Evolutionary conservation across 2,888 invertebrate genomes (phyloP), one percentile per base, ranked within the genome.

Genomic region (Dinocampus coccinellae): DNA sequence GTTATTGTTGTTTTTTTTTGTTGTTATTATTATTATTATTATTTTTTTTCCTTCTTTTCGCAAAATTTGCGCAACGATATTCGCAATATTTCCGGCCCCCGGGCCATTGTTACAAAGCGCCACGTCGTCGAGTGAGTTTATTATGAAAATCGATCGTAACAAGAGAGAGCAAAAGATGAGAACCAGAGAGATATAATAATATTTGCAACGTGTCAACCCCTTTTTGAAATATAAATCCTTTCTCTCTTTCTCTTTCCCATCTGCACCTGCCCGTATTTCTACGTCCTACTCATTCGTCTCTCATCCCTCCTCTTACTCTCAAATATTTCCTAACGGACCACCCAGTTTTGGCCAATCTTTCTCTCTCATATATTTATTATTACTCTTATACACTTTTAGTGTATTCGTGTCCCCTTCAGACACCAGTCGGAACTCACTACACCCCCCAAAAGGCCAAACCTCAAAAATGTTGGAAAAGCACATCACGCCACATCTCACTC

Each of bases 71-170:
- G 83, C 42, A 79, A 85, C 83, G 82, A 83, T 84, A 82, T 82
- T 82, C 83, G 85, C 82, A 82, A 82, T 84, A 82, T 82, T 83
- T 83, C 79, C 78, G 81, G 81, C 80, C 78, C n/a, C 73, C 79
- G 81, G 82, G 81, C 81, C 78, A 82, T 85, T 85, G 83, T 84
- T 47, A 47, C 42, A 47, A 47, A 47, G 16, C 42, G 42, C 3
- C 84, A 82, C 82, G 81, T 81, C 79, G 76, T 69, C 74, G 78
- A 72, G 67, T 78, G 83, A 86, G 83, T 85, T 85, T 83, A 83
- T 85, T 84, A 84, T 82, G 42, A 47, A 82, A 84, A 84, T 85
- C 84, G 85, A 85, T 84, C 84, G n/a, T n/a, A n/a, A n/a, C 83
- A 36, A 68, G 60, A 33, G 33, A 64, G 61, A 67, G 60, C 53